Percentiles rank a stretch among this genome's conserved stretches.
Evolutionary conservation across 92 coral and sea anemone genomes (phyloP).

Genomic region (Blastomussa wellsi): DNA sequence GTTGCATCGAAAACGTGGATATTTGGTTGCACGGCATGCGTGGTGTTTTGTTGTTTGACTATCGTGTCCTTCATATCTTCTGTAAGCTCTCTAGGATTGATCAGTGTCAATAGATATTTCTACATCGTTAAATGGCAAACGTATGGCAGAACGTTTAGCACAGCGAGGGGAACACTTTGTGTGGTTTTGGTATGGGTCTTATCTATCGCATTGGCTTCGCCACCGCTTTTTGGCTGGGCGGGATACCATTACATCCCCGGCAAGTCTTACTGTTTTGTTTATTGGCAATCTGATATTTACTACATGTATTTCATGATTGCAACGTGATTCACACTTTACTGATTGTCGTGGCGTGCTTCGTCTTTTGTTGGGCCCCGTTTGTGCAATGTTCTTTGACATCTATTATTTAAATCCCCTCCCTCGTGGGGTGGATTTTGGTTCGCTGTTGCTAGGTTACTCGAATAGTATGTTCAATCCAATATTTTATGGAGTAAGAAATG

Average conservation of each 20-base stretch:
- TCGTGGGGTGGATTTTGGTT: slow-evolving; percentile 59
- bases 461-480: slow-evolving; percentile 89
- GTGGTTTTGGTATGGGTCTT: neutral
- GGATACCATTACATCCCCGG: slow-evolving; percentile 68
- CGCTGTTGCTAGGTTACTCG: slow-evolving; percentile 81
- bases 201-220: neutral
- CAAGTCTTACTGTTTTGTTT: slow-evolving; percentile 85
- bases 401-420: slow-evolving; percentile 61
- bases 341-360: slow-evolving; percentile 80
- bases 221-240: slow-evolving; percentile 85
- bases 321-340: slow-evolving; percentile 83
- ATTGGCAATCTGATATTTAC: slow-evolving; percentile 69
- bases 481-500: slow-evolving; percentile 66
- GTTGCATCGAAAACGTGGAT: neutral
- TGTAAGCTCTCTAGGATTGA: slow-evolving; percentile 6
- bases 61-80: neutral
- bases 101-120: neutral
- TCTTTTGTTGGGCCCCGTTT: slow-evolving; percentile 86
- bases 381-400: slow-evolving; percentile 81
- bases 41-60: neutral
- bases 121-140: slow-evolving; percentile 3
- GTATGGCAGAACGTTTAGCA: neutral
- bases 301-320: slow-evolving; percentile 87
- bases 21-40: neutral
- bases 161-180: neutral